phyloP scores from a whole-genome alignment of 1,140 invertebrate species.

The Drosophila bipectinata region DNA sequence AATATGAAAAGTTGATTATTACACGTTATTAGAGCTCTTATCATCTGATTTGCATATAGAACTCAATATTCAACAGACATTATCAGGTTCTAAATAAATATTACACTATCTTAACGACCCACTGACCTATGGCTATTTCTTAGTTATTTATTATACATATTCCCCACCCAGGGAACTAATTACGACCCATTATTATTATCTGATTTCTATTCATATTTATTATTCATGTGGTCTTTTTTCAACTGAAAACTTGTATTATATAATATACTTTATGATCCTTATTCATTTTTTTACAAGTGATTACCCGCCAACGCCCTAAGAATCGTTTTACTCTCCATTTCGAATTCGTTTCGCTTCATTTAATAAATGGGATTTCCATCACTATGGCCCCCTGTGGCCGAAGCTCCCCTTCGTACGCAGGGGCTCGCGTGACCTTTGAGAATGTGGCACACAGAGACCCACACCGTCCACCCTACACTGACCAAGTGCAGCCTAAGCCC shows the following conservation, averaged over 20 bases:
- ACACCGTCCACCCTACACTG: conserved; percentile 9
- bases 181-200: background rate
- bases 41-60: conserved; percentile 2
- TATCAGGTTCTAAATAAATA: conserved; percentile 8
- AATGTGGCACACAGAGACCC: conserved; percentile 56
- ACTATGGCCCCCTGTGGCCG: conserved; percentile 15
- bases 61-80: background rate
- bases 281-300: background rate
- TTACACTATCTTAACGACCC: conserved; percentile 5
- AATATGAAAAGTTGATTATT: background rate
- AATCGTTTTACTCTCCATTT: conserved; percentile 7
- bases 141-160: background rate
- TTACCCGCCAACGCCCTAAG: background rate
- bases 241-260: background rate
- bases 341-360: conserved; percentile 45
- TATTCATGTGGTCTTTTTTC: background rate
- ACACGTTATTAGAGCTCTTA: background rate
- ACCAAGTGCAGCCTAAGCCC: conserved; percentile 62
- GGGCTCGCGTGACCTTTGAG: conserved; percentile 62
- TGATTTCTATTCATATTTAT: background rate
- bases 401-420: conserved; percentile 7
- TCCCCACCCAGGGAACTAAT: background rate
- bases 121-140: background rate
- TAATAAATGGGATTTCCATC: conserved; percentile 48
- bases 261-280: background rate